These are phyloP conservation scores for Scolopax rusticola DNA, from an alignment of 2,797 vertebrate species.

Conservation along the genomic window DNA sequence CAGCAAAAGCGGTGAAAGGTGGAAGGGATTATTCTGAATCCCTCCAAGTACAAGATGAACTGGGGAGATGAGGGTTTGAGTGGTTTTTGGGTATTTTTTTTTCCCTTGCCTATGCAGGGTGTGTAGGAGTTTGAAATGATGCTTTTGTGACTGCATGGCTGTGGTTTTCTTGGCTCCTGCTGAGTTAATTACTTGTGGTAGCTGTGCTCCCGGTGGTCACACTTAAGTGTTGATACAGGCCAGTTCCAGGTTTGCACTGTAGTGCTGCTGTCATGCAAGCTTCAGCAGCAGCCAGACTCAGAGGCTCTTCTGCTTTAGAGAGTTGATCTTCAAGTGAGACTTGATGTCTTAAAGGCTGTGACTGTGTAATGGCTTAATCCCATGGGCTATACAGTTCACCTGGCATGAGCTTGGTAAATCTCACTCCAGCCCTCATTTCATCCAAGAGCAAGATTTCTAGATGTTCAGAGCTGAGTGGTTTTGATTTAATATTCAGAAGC, in stretches of 20 bases:
- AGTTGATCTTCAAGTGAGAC: neutral
- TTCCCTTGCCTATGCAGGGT: neutral
- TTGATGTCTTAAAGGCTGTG: neutral
- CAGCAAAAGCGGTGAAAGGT: neutral
- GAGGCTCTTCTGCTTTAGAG: neutral
- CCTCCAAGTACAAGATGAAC: neutral
- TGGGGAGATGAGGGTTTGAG: neutral
- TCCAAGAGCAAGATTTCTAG: neutral
- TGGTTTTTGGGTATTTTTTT: neutral
- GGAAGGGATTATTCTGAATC: neutral
- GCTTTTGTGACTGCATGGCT: neutral
- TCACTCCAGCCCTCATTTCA: neutral
- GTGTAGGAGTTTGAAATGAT: neutral
- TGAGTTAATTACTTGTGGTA: neutral
- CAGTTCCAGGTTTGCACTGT: neutral
- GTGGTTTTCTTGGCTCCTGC: neutral
- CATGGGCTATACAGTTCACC: neutral
- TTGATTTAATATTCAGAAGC: conserved; percentile 40
- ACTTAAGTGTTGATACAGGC: neutral
- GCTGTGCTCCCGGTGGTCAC: accelerated
- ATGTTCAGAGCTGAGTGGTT: neutral
- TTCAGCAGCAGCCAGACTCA: neutral
- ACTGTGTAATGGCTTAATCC: neutral
- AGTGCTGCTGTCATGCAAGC: neutral
- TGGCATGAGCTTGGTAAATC: accelerated